Conservation (phyloP, 2,888 invertebrate species). For the Cheilosia scutellata region DNA sequence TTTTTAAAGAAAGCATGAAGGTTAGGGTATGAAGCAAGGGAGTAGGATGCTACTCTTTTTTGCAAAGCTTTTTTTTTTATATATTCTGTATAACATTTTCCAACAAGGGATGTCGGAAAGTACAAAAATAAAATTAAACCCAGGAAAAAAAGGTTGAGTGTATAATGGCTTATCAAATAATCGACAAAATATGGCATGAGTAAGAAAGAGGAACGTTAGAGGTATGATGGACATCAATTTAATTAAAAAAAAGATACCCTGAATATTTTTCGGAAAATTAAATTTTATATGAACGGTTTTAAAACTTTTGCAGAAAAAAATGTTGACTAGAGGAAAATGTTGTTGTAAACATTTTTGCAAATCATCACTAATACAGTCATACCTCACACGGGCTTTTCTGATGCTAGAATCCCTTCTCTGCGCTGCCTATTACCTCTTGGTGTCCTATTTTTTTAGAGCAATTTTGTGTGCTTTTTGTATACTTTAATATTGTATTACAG, state of each 20-base stretch:
- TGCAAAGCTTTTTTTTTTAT: slow-evolving; percentile 5
- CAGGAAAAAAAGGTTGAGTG: slow-evolving; percentile 24
- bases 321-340: no score
- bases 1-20: slow-evolving; percentile 48
- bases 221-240: neutral
- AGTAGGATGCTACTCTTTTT: neutral
- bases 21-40: slow-evolving; percentile 8
- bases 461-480: no score
- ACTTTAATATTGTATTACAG: no score
- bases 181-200: slow-evolving; percentile 4
- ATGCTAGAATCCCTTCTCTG: no score
- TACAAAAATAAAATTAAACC: slow-evolving; percentile 43
- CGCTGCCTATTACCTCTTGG: no score
- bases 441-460: no score
- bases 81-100: slow-evolving; percentile 22
- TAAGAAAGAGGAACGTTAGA: neutral
- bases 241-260: neutral
- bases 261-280: neutral
- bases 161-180: slow-evolving; percentile 26
- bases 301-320: no score
- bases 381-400: no score
- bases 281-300: neutral
- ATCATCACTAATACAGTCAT: no score
- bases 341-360: no score
- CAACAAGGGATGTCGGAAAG: slow-evolving; percentile 35